phyloP scores from a whole-genome alignment of 2,113 vertebrate species.

The Chionomys nivalis region DNA sequence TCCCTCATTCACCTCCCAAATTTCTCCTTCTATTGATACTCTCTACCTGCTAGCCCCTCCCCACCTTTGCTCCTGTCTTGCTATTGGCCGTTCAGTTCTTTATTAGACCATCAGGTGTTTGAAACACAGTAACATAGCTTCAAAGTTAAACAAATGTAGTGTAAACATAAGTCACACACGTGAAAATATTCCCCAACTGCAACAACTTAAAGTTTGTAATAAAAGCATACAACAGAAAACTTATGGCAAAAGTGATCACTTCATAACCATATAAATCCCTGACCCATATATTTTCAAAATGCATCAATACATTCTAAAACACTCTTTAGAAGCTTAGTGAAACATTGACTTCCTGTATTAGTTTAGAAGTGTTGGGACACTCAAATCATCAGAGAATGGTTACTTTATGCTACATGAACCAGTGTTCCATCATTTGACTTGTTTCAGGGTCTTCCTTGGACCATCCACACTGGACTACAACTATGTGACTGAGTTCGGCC shows the following conservation, averaged over 20 bases:
- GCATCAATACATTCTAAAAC: slow-evolving; percentile 40
- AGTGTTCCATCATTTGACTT: not conserved
- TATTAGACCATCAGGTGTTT: too few relatives aligned
- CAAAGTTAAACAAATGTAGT: not conserved
- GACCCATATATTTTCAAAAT: slow-evolving; percentile 35
- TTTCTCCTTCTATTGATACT: too few relatives aligned
- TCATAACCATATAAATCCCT: slow-evolving; percentile 49
- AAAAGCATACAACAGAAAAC: not conserved
- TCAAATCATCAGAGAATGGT: not conserved
- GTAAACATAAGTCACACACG: too few relatives aligned
- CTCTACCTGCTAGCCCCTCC: too few relatives aligned
- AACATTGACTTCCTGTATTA: slow-evolving; percentile 15
- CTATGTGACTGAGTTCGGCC: not conserved
- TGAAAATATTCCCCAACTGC: too few relatives aligned
- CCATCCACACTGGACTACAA: not conserved
- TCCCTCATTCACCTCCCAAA: too few relatives aligned
- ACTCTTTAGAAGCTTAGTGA: not conserved
- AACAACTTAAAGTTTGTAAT: not conserved
- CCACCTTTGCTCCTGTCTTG: too few relatives aligned
- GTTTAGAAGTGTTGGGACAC: slow-evolving; percentile 26
- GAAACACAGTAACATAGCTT: too few relatives aligned
- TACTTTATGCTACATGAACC: not conserved
- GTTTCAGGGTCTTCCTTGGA: not conserved
- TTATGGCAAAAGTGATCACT: not conserved
- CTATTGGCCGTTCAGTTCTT: too few relatives aligned